Evolutionary conservation across 2,113 vertebrate genomes (phyloP).

Genomic region (Myotis lucifugus): DNA sequence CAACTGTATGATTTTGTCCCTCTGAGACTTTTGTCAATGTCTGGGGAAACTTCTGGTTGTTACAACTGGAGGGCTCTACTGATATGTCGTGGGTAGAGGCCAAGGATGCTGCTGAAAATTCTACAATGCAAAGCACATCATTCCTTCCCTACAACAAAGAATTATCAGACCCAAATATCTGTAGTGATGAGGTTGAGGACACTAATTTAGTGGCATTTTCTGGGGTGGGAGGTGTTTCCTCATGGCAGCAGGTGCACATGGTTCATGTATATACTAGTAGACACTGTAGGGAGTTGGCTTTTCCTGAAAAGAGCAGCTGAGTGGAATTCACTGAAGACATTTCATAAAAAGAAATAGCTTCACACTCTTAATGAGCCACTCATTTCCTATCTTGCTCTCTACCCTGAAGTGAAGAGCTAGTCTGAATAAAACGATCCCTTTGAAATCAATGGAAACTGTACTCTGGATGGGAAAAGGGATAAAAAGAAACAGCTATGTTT

Average conservation of each 20-base stretch:
- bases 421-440: conserved; percentile 52
- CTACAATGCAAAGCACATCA: neutral
- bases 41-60: neutral
- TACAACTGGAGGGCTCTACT: neutral
- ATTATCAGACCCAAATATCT: neutral
- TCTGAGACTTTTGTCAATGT: neutral
- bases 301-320: conserved; percentile 11
- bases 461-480: neutral
- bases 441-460: conserved; percentile 35
- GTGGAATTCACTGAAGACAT: conserved; percentile 22
- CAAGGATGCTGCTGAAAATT: neutral
- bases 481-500: conserved; percentile 48
- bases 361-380: conserved; percentile 38
- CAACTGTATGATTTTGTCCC: neutral
- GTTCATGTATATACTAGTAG: neutral
- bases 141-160: neutral
- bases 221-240: neutral
- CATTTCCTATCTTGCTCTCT: conserved; percentile 17
- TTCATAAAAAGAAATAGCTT: conserved; percentile 31
- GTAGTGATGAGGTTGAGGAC: neutral
- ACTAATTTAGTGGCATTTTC: neutral
- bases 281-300: neutral
- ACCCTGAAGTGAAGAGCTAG: neutral
- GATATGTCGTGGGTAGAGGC: neutral
- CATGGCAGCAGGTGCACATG: neutral